Conservation (phyloP, 2,113 vertebrate genomes). For the Saguinus imperator region DNA sequence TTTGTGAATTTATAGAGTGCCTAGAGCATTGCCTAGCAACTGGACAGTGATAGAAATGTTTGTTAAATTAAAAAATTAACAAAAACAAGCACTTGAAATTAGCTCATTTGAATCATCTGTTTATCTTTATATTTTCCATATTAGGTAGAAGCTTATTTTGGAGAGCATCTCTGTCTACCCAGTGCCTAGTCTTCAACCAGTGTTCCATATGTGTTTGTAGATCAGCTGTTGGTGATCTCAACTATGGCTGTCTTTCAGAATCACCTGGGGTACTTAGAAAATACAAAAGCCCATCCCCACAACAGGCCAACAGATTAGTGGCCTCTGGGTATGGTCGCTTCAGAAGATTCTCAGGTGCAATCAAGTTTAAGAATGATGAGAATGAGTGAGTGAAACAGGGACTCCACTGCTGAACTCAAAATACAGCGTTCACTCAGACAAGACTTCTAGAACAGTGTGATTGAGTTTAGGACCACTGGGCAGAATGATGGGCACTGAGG, state of each 20-base stretch:
- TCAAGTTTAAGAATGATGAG: not conserved
- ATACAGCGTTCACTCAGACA: not conserved
- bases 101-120: not conserved
- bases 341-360: not conserved
- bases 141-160: not conserved
- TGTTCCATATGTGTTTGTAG: not conserved
- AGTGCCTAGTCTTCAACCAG: not conserved
- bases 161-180: not conserved
- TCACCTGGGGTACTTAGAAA: not conserved
- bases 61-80: constrained; percentile 2
- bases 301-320: not conserved
- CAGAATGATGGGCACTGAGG: not conserved
- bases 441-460: not conserved
- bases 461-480: not conserved
- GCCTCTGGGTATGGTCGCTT: not conserved
- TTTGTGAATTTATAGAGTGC: not conserved
- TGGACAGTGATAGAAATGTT: not conserved
- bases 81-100: not conserved
- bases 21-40: not conserved
- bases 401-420: not conserved
- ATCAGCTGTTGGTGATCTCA: not conserved
- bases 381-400: not conserved
- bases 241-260: not conserved
- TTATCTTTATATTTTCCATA: not conserved
- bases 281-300: not conserved